Conservation (phyloP, 1,140 invertebrate species). For the Homalodisca vitripennis region DNA sequence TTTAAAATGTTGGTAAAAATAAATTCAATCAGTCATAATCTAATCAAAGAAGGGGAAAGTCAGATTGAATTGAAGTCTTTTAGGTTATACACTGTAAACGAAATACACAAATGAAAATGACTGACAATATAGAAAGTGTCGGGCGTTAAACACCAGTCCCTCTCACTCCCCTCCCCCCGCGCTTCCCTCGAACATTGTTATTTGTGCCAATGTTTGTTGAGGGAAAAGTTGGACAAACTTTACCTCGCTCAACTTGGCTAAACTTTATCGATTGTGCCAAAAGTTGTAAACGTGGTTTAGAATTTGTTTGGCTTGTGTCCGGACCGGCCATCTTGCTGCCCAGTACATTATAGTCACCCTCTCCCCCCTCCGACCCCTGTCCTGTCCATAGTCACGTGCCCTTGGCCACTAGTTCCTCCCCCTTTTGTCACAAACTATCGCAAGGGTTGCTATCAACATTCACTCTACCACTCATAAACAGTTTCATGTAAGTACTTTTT, state of each 20-base stretch:
- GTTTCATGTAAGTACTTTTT: too few species aligned
- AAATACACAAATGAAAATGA: too few species aligned
- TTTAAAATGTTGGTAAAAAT: too few species aligned
- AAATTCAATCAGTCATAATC: too few species aligned
- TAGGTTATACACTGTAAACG: too few species aligned
- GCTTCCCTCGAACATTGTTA: neutral
- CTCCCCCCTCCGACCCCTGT: neutral
- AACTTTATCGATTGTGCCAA: constrained; percentile 18
- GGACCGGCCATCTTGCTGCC: constrained; percentile 13
- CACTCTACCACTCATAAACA: too few species aligned
- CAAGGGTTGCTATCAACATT: too few species aligned
- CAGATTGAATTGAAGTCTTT: too few species aligned
- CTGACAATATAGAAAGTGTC: too few species aligned
- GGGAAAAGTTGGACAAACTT: constrained; percentile 12
- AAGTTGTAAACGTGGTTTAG: constrained; percentile 24
- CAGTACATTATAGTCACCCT: too few species aligned
- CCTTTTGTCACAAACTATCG: constrained; percentile 13
- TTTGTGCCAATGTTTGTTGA: constrained; percentile 20
- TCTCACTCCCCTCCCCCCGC: constrained; percentile 11
- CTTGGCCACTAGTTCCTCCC: neutral
- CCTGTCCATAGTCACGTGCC: constrained; percentile 14
- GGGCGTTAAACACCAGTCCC: neutral
- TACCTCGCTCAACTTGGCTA: constrained; percentile 8
- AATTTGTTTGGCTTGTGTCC: constrained; percentile 15
- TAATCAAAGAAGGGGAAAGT: too few species aligned